These are phyloP conservation scores for Sebastes diaconus DNA, from an alignment of 2,797 vertebrate genomes.

Conservation along the genomic window DNA sequence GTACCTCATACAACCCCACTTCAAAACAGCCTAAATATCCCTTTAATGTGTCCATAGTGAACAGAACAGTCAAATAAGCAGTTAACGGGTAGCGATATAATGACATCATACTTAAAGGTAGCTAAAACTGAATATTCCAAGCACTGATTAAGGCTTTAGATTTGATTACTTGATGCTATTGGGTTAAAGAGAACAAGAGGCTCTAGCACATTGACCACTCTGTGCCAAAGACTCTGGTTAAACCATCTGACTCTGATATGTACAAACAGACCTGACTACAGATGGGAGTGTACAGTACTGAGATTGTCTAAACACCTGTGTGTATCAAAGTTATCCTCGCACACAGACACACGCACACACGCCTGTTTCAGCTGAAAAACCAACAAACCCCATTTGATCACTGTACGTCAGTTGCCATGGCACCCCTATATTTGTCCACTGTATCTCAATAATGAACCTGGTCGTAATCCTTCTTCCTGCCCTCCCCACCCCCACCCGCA, in stretches of 20 bases:
- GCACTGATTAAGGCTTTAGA: constrained; percentile 76
- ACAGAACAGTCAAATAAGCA: constrained; percentile 58
- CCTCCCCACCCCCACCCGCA: background rate
- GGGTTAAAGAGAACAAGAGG: constrained; percentile 46
- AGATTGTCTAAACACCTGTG: constrained; percentile 74
- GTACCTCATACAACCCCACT: no score
- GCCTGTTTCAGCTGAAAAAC: constrained; percentile 48
- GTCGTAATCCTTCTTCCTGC: background rate
- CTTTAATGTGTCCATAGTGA: constrained; percentile 15
- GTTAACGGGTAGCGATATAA: constrained; percentile 46
- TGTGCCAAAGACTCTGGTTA: constrained; percentile 38
- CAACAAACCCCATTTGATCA: constrained; percentile 39
- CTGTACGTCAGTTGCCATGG: constrained; percentile 48
- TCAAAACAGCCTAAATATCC: no score
- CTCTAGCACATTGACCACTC: constrained; percentile 30
- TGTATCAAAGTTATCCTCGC: constrained; percentile 52
- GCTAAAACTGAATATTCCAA: constrained; percentile 62
- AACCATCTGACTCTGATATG: constrained; percentile 67
- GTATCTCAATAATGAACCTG: constrained; percentile 47
- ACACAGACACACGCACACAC: constrained; percentile 30
- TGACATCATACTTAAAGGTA: constrained; percentile 70
- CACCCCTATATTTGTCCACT: constrained; percentile 44
- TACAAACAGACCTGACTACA: constrained; percentile 76
- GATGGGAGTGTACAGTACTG: constrained; percentile 73
- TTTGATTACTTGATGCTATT: constrained; percentile 63